phyloP scores from a whole-genome alignment of 2,888 invertebrate species.

The Dolichopus griseipennis region DNA sequence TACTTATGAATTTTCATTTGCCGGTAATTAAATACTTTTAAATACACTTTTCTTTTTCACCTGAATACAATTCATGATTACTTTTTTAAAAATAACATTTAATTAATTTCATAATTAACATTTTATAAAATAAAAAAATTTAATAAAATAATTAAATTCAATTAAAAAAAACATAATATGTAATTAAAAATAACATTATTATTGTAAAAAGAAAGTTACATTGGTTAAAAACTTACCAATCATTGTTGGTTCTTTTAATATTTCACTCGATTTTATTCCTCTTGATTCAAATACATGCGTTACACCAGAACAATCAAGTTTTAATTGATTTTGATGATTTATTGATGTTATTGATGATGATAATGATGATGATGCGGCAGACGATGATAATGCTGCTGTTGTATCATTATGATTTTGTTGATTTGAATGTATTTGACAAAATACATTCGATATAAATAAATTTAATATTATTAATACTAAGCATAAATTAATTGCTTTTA shows the following conservation, averaged over 20 bases:
- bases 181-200: too few relatives aligned
- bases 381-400: neutral
- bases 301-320: neutral
- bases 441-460: neutral
- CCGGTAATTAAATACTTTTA: too few relatives aligned
- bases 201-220: too few relatives aligned
- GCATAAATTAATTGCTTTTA: conserved; percentile 2
- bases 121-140: too few relatives aligned
- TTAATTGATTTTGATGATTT: neutral
- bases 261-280: neutral
- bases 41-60: too few relatives aligned
- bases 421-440: neutral
- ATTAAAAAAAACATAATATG: too few relatives aligned
- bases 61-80: too few relatives aligned
- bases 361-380: neutral
- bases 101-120: too few relatives aligned
- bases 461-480: neutral
- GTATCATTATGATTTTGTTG: neutral
- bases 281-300: conserved; percentile 1
- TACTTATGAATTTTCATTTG: too few relatives aligned
- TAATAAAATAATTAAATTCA: too few relatives aligned
- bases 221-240: neutral
- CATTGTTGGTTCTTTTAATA: neutral
- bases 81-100: too few relatives aligned
- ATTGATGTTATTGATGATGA: neutral